A percentile compares a stretch with the other conserved stretches of the same genome.
These are phyloP conservation scores for Arge pagana DNA, from an alignment of 2,888 invertebrate genomes.

Conservation along the genomic window DNA sequence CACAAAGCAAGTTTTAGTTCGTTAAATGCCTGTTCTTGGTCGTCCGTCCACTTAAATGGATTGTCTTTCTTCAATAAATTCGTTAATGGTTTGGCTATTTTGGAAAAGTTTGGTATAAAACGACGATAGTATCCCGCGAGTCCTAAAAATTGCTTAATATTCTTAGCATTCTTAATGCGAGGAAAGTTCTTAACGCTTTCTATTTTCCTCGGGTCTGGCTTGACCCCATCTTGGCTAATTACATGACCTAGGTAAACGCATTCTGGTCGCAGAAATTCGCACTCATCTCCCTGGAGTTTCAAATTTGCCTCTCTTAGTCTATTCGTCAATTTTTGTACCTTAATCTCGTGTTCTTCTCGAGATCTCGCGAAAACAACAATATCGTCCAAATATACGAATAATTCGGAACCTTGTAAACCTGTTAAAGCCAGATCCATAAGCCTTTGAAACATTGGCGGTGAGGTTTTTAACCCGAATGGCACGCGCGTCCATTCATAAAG, in stretches of 20 bases:
- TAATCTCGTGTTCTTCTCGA: conserved; percentile 18
- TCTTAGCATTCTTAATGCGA: conserved; percentile 25
- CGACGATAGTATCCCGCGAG: conserved; percentile 36
- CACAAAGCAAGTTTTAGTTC: conserved; percentile 1
- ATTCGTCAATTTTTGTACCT: conserved; percentile 34
- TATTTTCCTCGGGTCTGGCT: conserved; percentile 34
- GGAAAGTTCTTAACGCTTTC: conserved; percentile 30
- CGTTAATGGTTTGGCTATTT: conserved; percentile 21
- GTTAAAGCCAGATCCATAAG: conserved; percentile 41
- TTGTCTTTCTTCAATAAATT: conserved; percentile 15
- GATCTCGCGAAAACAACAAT: conserved; percentile 25
- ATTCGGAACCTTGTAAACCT: conserved; percentile 28
- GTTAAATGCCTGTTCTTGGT: conserved; percentile 1
- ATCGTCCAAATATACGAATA: conserved; percentile 23
- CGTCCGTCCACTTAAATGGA: conserved; percentile 8
- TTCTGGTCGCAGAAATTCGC: conserved; percentile 29
- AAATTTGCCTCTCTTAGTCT: conserved; percentile 24
- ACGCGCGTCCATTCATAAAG: conserved; percentile 31
- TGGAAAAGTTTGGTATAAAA: conserved; percentile 24
- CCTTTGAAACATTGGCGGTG: conserved; percentile 41
- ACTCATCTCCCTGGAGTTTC: conserved; percentile 35
- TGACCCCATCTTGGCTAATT: conserved; percentile 31
- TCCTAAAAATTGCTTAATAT: conserved; percentile 33
- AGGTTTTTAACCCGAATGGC: conserved; percentile 40
- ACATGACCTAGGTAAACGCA: conserved; percentile 28